These are phyloP conservation scores for Lagocephalus sceleratus DNA, from an alignment of 2,797 vertebrate species.

Conservation along the genomic window DNA sequence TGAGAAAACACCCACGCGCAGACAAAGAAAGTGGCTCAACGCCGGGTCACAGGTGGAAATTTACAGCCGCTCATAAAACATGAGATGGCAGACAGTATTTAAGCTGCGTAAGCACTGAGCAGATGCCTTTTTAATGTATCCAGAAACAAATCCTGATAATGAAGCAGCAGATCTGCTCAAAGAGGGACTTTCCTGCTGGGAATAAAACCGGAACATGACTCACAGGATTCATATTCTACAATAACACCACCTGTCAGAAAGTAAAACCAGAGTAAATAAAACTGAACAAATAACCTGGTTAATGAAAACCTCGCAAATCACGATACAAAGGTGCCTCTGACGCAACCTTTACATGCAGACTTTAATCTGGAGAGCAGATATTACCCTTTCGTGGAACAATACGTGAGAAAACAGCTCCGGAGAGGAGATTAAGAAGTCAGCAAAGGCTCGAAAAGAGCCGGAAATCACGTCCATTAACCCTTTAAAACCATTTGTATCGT, in stretches of 20 bases:
- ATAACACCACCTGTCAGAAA: constrained; percentile 22
- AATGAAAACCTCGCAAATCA: constrained; percentile 43
- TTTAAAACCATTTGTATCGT: no score
- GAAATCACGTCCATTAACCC: no score
- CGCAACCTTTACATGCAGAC: constrained; percentile 35
- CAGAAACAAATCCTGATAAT: not conserved
- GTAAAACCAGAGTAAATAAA: constrained; percentile 33
- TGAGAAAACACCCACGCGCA: constrained; percentile 37
- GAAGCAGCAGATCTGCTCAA: constrained; percentile 4
- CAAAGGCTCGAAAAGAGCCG: constrained; percentile 19
- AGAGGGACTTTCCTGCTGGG: constrained; percentile 2
- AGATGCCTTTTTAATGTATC: constrained; percentile 22
- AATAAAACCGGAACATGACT: constrained; percentile 6
- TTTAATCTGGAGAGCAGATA: constrained; percentile 57
- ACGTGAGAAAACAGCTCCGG: no score
- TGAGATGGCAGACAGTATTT: constrained; percentile 19
- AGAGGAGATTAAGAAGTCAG: constrained; percentile 23
- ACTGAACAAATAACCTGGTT: constrained; percentile 13
- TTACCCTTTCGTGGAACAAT: constrained; percentile 44
- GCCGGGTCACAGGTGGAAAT: constrained; percentile 48
- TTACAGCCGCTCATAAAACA: constrained; percentile 56
- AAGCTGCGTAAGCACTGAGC: constrained; percentile 10
- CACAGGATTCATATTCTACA: constrained; percentile 2
- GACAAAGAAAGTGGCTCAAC: constrained; percentile 45
- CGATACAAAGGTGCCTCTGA: constrained; percentile 35